Conservation (phyloP, 1,140 invertebrate species). For the Megalopta genalis region DNA sequence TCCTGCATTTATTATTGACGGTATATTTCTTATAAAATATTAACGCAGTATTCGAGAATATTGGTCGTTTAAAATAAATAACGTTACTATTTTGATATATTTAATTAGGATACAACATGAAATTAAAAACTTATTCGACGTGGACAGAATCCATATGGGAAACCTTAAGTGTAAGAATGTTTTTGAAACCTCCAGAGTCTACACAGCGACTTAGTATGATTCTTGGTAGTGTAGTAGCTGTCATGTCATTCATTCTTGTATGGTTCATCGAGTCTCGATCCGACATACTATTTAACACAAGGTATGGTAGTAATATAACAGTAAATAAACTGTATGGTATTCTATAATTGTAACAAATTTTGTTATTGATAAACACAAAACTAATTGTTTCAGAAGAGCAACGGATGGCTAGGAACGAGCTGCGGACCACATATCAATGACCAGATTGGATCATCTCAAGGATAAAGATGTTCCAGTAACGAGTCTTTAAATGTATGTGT, state of each 20-base stretch:
- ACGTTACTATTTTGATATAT: constrained; percentile 20
- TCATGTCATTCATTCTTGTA: constrained; percentile 85
- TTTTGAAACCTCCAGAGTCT: constrained; percentile 87
- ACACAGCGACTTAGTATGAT: constrained; percentile 85
- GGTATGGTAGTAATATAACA: constrained; percentile 57
- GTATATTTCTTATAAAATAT: constrained; percentile 75
- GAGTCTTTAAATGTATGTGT: constrained; percentile 72
- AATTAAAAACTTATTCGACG: constrained; percentile 89
- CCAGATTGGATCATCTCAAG: constrained; percentile 61
- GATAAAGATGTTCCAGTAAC: constrained; percentile 68
- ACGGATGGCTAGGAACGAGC: constrained; percentile 73
- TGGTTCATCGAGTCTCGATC: constrained; percentile 86
- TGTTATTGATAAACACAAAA: background rate
- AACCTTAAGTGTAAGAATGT: constrained; percentile 87
- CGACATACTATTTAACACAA: constrained; percentile 82
- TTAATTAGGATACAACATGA: constrained; percentile 88
- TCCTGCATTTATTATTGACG: constrained; percentile 88
- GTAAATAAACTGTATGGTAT: background rate
- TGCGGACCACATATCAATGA: constrained; percentile 74
- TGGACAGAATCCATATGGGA: constrained; percentile 96
- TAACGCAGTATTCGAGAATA: no score
- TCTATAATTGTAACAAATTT: background rate
- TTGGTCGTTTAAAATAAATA: background rate
- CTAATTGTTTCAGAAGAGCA: constrained; percentile 61
- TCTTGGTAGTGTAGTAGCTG: constrained; percentile 83